phyloP scores from a whole-genome alignment of 1,140 invertebrate genomes.

The Bombus balteatus region DNA sequence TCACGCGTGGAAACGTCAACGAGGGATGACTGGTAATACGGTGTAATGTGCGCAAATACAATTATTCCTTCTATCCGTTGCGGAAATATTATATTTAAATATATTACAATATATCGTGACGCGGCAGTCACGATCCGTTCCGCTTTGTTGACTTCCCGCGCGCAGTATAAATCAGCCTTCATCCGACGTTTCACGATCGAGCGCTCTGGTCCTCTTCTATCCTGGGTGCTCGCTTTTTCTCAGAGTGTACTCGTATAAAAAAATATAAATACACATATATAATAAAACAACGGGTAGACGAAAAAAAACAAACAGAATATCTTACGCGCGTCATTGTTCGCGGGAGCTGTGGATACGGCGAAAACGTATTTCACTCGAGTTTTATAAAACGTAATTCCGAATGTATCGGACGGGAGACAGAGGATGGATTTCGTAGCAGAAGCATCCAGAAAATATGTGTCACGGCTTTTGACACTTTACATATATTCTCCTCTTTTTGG shows the following conservation, averaged over 20 bases:
- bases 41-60: constrained; percentile 40
- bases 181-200: constrained; percentile 45
- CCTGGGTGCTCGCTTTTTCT: background rate
- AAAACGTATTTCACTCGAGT: constrained; percentile 30
- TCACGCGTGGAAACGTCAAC: constrained; percentile 19
- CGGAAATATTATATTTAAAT: constrained; percentile 49
- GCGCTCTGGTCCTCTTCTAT: background rate
- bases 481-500: background rate
- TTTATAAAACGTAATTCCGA: constrained; percentile 23
- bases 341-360: background rate
- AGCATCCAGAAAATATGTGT: background rate
- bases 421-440: constrained; percentile 27
- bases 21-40: constrained; percentile 7
- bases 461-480: constrained; percentile 7
- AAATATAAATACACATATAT: background rate
- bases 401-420: constrained; percentile 1
- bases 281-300: no score
- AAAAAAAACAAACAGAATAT: background rate
- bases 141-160: constrained; percentile 45
- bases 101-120: constrained; percentile 39
- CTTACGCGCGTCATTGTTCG: constrained; percentile 22
- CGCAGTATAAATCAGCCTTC: constrained; percentile 41
- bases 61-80: constrained; percentile 35
- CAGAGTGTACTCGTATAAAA: background rate
- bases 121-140: constrained; percentile 35